Conservation (phyloP, 2,888 invertebrate genomes). For the Leuctra nigra region DNA sequence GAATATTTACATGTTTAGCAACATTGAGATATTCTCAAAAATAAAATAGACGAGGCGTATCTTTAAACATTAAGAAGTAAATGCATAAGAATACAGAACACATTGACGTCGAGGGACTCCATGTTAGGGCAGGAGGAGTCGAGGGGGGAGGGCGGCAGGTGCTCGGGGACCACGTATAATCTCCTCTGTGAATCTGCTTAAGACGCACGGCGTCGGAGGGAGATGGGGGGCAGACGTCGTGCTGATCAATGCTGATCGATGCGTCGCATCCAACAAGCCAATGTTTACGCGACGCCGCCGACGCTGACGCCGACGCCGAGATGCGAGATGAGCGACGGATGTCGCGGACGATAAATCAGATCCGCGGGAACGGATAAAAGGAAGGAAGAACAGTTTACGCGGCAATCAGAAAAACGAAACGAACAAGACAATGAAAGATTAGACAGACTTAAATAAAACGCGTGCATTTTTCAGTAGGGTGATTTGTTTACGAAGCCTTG, state of each 20-base stretch:
- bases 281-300: slow-evolving; percentile 8
- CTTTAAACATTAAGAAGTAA: slow-evolving; percentile 12
- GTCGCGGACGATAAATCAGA: slow-evolving; percentile 24
- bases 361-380: slow-evolving; percentile 2
- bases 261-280: not conserved
- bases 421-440: slow-evolving; percentile 19
- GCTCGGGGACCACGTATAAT: slow-evolving; percentile 19
- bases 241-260: slow-evolving; percentile 25
- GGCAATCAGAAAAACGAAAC: slow-evolving; percentile 13
- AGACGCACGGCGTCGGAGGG: not conserved
- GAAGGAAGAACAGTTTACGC: slow-evolving; percentile 19
- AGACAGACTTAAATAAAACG: slow-evolving; percentile 13
- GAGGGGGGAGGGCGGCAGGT: slow-evolving; percentile 16
- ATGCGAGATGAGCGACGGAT: slow-evolving; percentile 21
- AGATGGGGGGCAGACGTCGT: not conserved
- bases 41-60: slow-evolving; percentile 3
- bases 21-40: too few relatives aligned
- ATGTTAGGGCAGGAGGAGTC: not conserved
- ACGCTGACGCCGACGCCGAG: not conserved
- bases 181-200: slow-evolving; percentile 19
- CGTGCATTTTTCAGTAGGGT: slow-evolving; percentile 13
- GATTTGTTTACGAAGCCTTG: slow-evolving; percentile 7
- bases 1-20: too few relatives aligned
- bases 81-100: slow-evolving; percentile 6
- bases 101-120: not conserved